Percentiles rank a stretch among this genome's conserved stretches.
Conservation (phyloP, 2,888 invertebrate genomes). For the Pardosa pseudoannulata region DNA sequence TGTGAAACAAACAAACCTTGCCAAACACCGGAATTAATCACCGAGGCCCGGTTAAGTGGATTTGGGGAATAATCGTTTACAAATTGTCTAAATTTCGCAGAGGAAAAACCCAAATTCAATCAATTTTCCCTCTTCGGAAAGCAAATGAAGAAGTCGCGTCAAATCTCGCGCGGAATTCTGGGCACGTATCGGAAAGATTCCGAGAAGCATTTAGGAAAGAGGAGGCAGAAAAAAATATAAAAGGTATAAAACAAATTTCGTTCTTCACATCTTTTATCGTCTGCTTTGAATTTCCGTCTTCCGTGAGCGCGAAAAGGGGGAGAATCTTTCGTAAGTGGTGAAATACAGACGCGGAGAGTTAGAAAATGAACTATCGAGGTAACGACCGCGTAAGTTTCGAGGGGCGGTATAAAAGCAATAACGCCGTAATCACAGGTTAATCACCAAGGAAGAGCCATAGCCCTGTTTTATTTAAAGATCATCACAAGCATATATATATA, state of each 20-base stretch:
- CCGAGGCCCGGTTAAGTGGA: background rate
- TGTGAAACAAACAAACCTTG: no score
- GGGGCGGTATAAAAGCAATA: conserved; percentile 29
- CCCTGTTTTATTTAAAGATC: no score
- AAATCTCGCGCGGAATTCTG: conserved; percentile 56
- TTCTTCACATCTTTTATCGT: conserved; percentile 39
- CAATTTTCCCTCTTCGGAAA: background rate
- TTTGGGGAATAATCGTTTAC: conserved; percentile 6
- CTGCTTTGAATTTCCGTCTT: conserved; percentile 38
- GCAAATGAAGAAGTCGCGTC: background rate
- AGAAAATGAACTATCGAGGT: conserved; percentile 28
- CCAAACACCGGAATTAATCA: no score
- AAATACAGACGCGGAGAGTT: conserved; percentile 14
- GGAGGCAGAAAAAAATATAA: conserved; percentile 8
- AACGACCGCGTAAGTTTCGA: background rate
- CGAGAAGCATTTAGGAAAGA: background rate
- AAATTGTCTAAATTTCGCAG: background rate
- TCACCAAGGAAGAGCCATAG: no score
- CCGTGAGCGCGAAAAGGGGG: conserved; percentile 24
- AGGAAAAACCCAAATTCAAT: conserved; percentile 4
- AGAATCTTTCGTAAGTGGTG: conserved; percentile 32
- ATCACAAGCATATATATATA: no score
- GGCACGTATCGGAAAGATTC: conserved; percentile 55
- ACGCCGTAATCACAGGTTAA: no score
- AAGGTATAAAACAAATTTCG: no score